Evolutionary conservation across 2,888 invertebrate species (phyloP).

Genomic region (Syritta pipiens): DNA sequence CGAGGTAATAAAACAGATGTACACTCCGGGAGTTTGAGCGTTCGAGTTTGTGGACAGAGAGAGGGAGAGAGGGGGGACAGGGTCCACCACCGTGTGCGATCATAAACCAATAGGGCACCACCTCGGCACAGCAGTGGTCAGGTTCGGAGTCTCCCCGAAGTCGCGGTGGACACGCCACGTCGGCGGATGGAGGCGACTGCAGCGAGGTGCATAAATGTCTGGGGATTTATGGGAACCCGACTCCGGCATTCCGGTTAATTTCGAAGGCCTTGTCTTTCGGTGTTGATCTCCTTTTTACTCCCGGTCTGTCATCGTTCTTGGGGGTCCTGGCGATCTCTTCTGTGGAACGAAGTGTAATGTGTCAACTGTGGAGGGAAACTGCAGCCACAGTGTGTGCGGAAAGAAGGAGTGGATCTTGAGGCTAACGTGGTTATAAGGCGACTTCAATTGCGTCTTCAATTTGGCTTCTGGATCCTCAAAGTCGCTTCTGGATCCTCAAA

Average conservation of each 20-base stretch:
- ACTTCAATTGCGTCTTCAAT: neutral
- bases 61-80: neutral
- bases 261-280: slow-evolving; percentile 60
- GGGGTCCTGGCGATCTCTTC: slow-evolving; percentile 43
- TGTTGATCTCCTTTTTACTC: slow-evolving; percentile 67
- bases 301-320: slow-evolving; percentile 61
- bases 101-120: slow-evolving; percentile 64
- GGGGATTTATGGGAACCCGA: slow-evolving; percentile 59
- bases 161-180: slow-evolving; percentile 16
- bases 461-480: neutral
- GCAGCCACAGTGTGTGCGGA: slow-evolving; percentile 26
- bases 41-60: slow-evolving; percentile 5
- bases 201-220: slow-evolving; percentile 37
- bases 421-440: neutral
- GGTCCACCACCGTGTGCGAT: slow-evolving; percentile 27
- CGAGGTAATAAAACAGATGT: slow-evolving; percentile 68
- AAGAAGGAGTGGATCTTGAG: neutral
- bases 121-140: slow-evolving; percentile 27
- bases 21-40: slow-evolving; percentile 47
- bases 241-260: slow-evolving; percentile 54
- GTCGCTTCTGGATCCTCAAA: too few relatives aligned
- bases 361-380: slow-evolving; percentile 50
- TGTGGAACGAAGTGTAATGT: slow-evolving; percentile 33
- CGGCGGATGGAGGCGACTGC: neutral
- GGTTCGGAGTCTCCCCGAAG: neutral